Percentiles rank a stretch among this genome's conserved stretches.
Evolutionary conservation across 2,797 vertebrate genomes (phyloP).

Genomic region (Capromys pilorides): DNA sequence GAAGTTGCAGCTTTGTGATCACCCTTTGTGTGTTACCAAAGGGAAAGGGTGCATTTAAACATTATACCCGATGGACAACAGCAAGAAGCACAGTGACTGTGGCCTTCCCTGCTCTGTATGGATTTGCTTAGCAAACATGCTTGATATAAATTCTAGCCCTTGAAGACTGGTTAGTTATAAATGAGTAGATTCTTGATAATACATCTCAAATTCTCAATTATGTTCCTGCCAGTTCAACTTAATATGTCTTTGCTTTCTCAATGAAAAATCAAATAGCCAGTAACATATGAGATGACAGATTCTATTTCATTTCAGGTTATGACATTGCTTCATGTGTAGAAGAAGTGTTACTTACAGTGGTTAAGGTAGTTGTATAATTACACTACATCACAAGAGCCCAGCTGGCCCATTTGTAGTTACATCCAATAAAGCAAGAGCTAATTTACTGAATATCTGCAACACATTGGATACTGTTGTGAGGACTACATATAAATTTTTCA

Average conservation of each 20-base stretch:
- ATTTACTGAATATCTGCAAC: background rate
- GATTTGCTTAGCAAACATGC: background rate
- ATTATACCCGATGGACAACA: background rate
- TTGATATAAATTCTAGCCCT: background rate
- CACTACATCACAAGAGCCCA: background rate
- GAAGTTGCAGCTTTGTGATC: background rate
- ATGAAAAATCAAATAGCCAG: background rate
- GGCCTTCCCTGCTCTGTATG: background rate
- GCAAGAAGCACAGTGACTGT: background rate
- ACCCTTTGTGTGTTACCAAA: constrained; percentile 55
- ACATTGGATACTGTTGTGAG: background rate
- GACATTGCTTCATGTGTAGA: background rate
- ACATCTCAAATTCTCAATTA: background rate
- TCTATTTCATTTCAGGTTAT: background rate
- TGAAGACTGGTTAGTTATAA: background rate
- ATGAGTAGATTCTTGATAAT: background rate
- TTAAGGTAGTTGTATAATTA: background rate
- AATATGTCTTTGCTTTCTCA: constrained; percentile 24
- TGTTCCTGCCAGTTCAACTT: background rate
- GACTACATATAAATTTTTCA: background rate
- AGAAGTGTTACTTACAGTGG: background rate
- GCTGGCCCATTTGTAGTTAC: background rate
- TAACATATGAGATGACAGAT: background rate
- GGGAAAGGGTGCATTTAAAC: constrained; percentile 38
- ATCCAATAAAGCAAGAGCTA: background rate